Base-by-base conservation (phyloP, 2,888 invertebrate species). In the Drosophila greeni region DNA sequence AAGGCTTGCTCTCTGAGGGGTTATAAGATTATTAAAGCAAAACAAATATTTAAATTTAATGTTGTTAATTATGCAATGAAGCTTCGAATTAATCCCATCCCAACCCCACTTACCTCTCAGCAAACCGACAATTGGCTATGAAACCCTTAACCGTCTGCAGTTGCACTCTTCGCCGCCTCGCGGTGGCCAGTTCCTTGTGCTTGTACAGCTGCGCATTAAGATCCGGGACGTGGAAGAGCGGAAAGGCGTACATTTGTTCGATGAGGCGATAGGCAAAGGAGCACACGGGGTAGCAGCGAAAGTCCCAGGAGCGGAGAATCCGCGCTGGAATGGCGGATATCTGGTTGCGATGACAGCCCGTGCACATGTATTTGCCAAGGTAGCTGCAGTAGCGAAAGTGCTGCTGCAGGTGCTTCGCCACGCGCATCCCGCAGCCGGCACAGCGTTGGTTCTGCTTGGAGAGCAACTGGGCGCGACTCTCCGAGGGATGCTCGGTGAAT, bases 371-470 rank as follows among this genome's bases (percentile, higher is more conserved):
- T 83, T 95, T 92, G 11, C 95, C 95, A 66, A 95, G 89, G 88
- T 96, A 96, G 80, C 94, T 93, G 86, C 95, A 95, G 84, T 94
- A 95, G 16, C 95, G 91, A 88, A 93, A 95, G 76, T 93, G 91
- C 62, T 92, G 92, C 12, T 93, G 92, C 85, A 94, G 94, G 70
- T 92, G 91, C 6, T 90, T 90, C 3, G 94, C 93, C 7, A 96
- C 94, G 82, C 92, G 92, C 91, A 94, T 93, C 1, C 95, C 95
- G 89, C 96, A 96, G 5, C 95, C 95, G 40, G 95, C 95, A 88
- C 96, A 96, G 29, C 94, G 91, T 83, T 93, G 93, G 81, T 93
- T 93, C 87, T 96, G 96, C 68, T 91, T 92, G 12, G 91, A 91
- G 88, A 95, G 91, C 34, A 93, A 83, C 55, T 89, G 90, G 80